Evolutionary conservation across 2,797 vertebrate genomes (phyloP), one percentile per base, ranked within the genome.

Genomic region (Amphiprion clarkii): DNA sequence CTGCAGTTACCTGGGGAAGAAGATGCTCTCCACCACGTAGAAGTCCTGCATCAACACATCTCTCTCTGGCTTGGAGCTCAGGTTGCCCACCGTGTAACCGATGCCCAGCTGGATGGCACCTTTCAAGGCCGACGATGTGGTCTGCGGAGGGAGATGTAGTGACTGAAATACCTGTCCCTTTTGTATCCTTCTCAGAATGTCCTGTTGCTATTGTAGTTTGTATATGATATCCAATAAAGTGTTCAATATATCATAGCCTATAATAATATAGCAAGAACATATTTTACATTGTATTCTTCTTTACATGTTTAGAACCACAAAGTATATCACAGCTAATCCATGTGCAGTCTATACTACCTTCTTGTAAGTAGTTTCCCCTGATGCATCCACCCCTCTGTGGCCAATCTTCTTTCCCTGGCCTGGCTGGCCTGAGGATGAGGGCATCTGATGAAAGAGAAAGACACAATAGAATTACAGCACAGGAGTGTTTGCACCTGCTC

Each of bases 21-120:
- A 99, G 87, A 99, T 99, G 94, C 97, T 99, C 87, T 99, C 98
- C 79, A 99, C 98, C 69, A 99, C 98, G 0, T 99, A 99, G 92
- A 99, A 99, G 88, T 99, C 98, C 87, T 99, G 98, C 98, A 99
- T 99, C 76, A 99, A 91, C 57, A 99, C 98, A 16, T 99, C 98
- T 2, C 98, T 96, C 89, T 99, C 98, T 0, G 98, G 98, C 89
- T 99, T 99, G 82, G 98, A 99, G 94, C 97, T 99, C 88, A 99
- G 92, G 90, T 99, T 98, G 66, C 98, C 98, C 27, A 99, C 98
- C 0, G 98, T 99, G 90, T 99, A 99, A 71, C 98, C 98, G 44
- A 99, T 99, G 56, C 98, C 98, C 51, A 99, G 94, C 93, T 99
- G 98, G 91, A 99, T 99, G 93, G 98, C 97, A 5, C 98, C 98